A percentile compares a stretch with the other conserved stretches of the same genome.
Evolutionary conservation across 2,113 vertebrate species (phyloP).

Genomic region (Aythya baeri): DNA sequence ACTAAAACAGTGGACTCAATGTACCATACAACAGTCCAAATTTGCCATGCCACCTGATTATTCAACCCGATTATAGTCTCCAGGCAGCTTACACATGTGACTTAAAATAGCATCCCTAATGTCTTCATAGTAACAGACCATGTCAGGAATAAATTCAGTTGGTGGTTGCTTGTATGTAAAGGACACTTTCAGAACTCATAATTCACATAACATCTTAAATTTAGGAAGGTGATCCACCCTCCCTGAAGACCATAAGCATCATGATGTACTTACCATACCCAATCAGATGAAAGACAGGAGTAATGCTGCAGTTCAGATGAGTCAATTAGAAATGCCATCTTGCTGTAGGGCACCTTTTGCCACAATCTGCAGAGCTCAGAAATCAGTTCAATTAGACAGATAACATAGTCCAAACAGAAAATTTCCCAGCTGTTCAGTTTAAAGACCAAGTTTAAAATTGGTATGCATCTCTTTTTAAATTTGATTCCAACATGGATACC

Average conservation of each 20-base stretch:
- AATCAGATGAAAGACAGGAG: conserved; percentile 7
- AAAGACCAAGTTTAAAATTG: conserved; percentile 15
- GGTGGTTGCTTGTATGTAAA: background rate
- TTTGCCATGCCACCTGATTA: conserved; percentile 27
- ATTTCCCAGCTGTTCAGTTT: conserved; percentile 39
- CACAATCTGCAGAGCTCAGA: conserved; percentile 12
- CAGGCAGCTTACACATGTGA: background rate
- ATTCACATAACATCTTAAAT: background rate
- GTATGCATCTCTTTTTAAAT: conserved; percentile 10
- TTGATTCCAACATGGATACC: background rate
- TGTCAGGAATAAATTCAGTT: background rate
- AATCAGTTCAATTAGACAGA: conserved; percentile 39
- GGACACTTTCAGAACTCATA: background rate
- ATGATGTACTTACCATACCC: background rate
- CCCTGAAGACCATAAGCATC: background rate
- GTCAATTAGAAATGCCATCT: conserved; percentile 33
- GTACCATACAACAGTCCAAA: background rate
- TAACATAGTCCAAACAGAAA: conserved; percentile 15
- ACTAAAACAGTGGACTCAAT: background rate
- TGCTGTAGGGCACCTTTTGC: conserved; percentile 42
- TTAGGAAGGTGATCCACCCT: conserved; percentile 10
- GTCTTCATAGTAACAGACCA: conserved; percentile 6
- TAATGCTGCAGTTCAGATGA: conserved; percentile 11
- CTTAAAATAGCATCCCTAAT: conserved; percentile 26
- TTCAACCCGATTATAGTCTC: conserved; percentile 12